Base-by-base conservation (phyloP, 2,113 vertebrate species). In the Bubo bubo region DNA sequence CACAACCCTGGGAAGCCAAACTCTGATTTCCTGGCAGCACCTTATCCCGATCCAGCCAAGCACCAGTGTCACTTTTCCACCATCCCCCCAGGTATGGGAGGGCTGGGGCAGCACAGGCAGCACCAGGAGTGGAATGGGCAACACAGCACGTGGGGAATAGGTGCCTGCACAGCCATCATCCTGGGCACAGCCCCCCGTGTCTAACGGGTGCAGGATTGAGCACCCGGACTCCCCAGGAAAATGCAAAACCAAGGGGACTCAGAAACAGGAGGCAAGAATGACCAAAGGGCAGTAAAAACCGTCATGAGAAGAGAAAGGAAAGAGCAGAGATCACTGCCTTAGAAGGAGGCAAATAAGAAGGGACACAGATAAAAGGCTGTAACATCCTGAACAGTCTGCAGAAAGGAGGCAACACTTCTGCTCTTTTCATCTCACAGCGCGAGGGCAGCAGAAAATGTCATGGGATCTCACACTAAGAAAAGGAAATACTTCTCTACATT, bases 111-210 rank as follows among this genome's bases (percentile, higher is more conserved):
- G 70, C 5, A 2, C 35, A 9, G 35, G 66, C 34, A 41, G 28
- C 23, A 37, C 53, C 1, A 0, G 16, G 7, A 55, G 19, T 8
- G 0, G 22, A 49, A 49, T 0, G 0, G 28, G 45, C 45, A 32
- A 12, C 23, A 28, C 23, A 56, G 37, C 24, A 15, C 1, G 0
- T 27, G 34, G 20, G 19, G 49, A 66, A 39, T 3, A 37, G 35
- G 18, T 22, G 21, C 20, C 24, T 6, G 37, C 63, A 37, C 4
- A 73, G 63, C 37, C 43, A 8, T 3, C 34, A 22, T 14, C 39
- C 50, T 24, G 8, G n/a, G 28, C 34, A 55, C 32, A 72, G 76
- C 34, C 32, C 37, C 35, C 34, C 1, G 1, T 0, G 0, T 37
- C 50, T 6, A 23, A 6, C 1, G 6, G 43, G 55, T 7, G n/a